Conservation (phyloP, 1,140 invertebrate species). For the Goniozus legneri region DNA sequence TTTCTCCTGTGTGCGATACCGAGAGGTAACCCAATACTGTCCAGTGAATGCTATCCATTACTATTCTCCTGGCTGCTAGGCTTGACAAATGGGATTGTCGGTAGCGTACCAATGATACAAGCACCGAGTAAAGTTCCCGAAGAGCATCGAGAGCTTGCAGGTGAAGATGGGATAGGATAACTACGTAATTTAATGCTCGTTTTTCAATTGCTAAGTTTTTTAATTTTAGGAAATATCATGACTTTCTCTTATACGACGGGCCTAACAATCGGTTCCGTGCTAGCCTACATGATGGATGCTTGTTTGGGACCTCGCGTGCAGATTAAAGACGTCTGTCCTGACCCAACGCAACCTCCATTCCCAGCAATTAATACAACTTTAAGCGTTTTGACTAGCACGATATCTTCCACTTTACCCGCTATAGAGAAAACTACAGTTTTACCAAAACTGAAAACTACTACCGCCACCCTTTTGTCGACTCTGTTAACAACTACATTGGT, state of each 20-base stretch:
- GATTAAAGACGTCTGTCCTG: conserved; percentile 33
- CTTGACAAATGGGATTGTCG: conserved; percentile 81
- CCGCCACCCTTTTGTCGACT: conserved; percentile 20
- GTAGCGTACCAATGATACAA: conserved; percentile 87
- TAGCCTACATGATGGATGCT: conserved; percentile 78
- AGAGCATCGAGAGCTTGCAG: conserved; percentile 72
- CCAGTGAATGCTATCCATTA: conserved; percentile 67
- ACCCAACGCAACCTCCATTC: neutral
- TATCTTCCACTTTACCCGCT: conserved; percentile 27
- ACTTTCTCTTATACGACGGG: conserved; percentile 85
- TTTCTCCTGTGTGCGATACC: conserved; percentile 76
- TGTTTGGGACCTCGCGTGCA: conserved; percentile 63
- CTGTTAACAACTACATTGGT: conserved; percentile 25
- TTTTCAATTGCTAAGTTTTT: neutral
- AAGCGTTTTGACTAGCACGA: conserved; percentile 21
- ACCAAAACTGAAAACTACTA: conserved; percentile 30
- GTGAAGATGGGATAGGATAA: conserved; percentile 36
- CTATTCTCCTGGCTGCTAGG: conserved; percentile 74
- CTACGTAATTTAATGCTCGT: neutral
- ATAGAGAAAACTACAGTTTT: conserved; percentile 28
- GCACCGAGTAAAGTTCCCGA: conserved; percentile 78
- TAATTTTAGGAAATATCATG: conserved; percentile 80
- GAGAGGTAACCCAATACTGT: conserved; percentile 66
- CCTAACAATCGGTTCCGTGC: conserved; percentile 74
- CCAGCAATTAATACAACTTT: conserved; percentile 18